Conservation (phyloP, 2,888 invertebrate species). For the Therioaphis trifolii region DNA sequence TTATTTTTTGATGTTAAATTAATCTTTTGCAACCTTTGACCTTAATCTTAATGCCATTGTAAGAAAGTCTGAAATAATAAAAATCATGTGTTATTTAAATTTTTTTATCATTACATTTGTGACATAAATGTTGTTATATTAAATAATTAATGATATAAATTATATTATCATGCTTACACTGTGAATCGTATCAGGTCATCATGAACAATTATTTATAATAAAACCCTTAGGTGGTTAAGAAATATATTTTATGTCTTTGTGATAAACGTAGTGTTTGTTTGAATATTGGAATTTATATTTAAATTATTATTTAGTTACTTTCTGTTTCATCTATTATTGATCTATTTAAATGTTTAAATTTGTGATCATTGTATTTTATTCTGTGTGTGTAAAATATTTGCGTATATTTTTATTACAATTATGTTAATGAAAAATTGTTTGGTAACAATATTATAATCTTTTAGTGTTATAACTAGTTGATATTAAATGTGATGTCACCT, state of each 20-base stretch:
- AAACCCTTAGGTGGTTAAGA: neutral
- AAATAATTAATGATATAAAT: neutral
- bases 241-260: neutral
- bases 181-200: neutral
- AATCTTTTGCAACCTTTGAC: slow-evolving; percentile 30
- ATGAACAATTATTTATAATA: neutral
- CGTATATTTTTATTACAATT: slow-evolving; percentile 40
- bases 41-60: slow-evolving; percentile 53
- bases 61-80: slow-evolving; percentile 51
- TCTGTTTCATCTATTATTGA: slow-evolving; percentile 1
- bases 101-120: slow-evolving; percentile 9
- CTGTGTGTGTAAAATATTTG: neutral
- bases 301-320: neutral
- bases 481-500: slow-evolving; percentile 9
- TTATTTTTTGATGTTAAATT: neutral
- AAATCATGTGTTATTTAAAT: neutral
- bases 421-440: slow-evolving; percentile 5
- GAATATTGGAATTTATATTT: slow-evolving; percentile 6
- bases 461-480: neutral
- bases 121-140: slow-evolving; percentile 3
- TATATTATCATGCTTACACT: neutral
- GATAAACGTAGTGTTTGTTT: neutral
- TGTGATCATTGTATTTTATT: slow-evolving; percentile 20
- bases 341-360: slow-evolving; percentile 14
- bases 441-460: neutral